phyloP scores from a whole-genome alignment of 2,113 vertebrate species.

The Petrocephalus microphthalmus region DNA sequence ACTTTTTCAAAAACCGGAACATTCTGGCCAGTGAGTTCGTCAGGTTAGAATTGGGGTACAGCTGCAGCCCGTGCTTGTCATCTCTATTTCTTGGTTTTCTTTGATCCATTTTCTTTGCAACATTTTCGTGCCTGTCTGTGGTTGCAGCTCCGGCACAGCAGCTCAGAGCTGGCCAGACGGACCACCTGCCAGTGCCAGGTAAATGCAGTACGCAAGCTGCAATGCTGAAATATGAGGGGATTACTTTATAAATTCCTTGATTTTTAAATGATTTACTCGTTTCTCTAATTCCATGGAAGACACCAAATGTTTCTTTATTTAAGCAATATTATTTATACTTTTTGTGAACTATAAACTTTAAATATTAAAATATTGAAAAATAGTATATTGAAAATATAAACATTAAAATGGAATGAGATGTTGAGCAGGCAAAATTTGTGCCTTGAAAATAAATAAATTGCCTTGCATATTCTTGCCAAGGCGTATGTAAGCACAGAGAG shows the following conservation, averaged over 20 bases:
- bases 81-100: neutral
- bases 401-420: neutral
- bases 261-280: neutral
- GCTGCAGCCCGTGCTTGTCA: neutral
- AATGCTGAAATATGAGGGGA: neutral
- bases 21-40: neutral
- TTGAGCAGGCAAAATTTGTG: neutral
- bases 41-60: neutral
- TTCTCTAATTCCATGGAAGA: neutral
- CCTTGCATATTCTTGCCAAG: neutral
- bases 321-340: neutral
- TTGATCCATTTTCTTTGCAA: neutral
- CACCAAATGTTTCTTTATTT: neutral
- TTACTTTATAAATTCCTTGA: neutral
- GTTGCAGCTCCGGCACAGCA: conserved; percentile 44
- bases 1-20: neutral
- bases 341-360: neutral
- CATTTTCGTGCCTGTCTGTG: neutral
- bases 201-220: conserved; percentile 20
- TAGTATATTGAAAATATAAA: neutral
- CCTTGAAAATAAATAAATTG: neutral
- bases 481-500: neutral
- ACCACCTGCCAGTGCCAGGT: conserved; percentile 47
- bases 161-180: conserved; percentile 35
- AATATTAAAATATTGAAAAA: neutral